Evolutionary conservation across 2,113 vertebrate genomes (phyloP).

Genomic region (Etheostoma spectabile): DNA sequence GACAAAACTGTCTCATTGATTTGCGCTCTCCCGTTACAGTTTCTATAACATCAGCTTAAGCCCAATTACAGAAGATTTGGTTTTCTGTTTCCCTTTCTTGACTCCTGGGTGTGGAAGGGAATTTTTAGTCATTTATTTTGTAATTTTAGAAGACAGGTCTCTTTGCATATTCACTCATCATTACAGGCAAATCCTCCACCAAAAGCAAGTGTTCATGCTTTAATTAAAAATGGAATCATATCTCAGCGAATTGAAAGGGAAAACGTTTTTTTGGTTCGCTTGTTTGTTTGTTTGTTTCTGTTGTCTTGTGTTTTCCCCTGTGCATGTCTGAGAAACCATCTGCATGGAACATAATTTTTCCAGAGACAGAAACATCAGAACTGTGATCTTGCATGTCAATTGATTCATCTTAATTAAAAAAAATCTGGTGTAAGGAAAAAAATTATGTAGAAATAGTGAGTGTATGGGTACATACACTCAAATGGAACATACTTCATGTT

Average conservation of each 20-base stretch:
- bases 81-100: constrained; percentile 61
- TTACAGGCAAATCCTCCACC: constrained; percentile 75
- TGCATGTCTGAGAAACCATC: constrained; percentile 81
- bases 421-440: constrained; percentile 55
- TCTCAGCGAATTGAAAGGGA: constrained; percentile 82
- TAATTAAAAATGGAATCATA: constrained; percentile 87
- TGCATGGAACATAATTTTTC: constrained; percentile 83
- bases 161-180: constrained; percentile 80
- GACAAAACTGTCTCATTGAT: constrained; percentile 85
- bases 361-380: constrained; percentile 80
- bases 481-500: constrained; percentile 33
- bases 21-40: constrained; percentile 83
- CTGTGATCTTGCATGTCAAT: constrained; percentile 86
- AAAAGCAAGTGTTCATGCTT: constrained; percentile 80
- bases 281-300: constrained; percentile 81
- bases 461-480: not conserved
- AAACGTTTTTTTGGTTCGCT: constrained; percentile 80
- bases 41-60: constrained; percentile 88
- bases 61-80: constrained; percentile 87
- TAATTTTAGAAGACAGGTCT: constrained; percentile 75
- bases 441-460: constrained; percentile 34
- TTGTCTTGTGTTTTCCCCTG: constrained; percentile 76
- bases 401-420: constrained; percentile 83
- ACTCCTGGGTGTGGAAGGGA: constrained; percentile 64
- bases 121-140: constrained; percentile 63